A percentile compares a stretch with the other conserved stretches of the same genome.
phyloP scores from a whole-genome alignment of 2,113 vertebrate species.

The Silurus meridionalis region DNA sequence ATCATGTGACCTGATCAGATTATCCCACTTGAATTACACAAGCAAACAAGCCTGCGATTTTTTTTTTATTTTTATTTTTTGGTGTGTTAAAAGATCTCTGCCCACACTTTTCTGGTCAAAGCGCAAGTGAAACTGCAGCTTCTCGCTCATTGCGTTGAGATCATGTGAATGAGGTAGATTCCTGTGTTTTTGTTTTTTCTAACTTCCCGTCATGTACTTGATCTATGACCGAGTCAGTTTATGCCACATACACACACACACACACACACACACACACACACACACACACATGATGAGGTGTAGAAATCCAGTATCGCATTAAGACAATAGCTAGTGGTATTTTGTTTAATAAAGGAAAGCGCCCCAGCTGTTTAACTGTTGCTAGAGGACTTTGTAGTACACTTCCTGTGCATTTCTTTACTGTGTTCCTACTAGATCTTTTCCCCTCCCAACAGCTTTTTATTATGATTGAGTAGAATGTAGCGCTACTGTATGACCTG shows the following conservation, averaged over 20 bases:
- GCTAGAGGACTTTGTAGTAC: not conserved
- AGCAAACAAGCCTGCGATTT: not conserved
- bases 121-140: not conserved
- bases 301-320: not conserved
- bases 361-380: not conserved
- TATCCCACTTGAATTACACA: not conserved
- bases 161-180: not conserved
- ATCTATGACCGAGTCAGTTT: not conserved
- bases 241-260: no score
- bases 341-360: not conserved
- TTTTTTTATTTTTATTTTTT: not conserved
- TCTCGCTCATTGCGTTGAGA: not conserved
- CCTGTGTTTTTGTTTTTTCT: not conserved
- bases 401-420: not conserved
- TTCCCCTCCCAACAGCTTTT: not conserved
- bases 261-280: no score
- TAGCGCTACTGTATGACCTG: not conserved
- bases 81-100: not conserved
- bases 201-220: not conserved
- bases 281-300: not conserved
- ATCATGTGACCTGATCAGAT: not conserved
- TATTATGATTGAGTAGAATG: not conserved
- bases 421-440: not conserved
- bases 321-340: constrained; percentile 14
- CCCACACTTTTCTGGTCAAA: not conserved